phyloP scores from a whole-genome alignment of 2,113 vertebrate species.

The Candoia aspera region DNA sequence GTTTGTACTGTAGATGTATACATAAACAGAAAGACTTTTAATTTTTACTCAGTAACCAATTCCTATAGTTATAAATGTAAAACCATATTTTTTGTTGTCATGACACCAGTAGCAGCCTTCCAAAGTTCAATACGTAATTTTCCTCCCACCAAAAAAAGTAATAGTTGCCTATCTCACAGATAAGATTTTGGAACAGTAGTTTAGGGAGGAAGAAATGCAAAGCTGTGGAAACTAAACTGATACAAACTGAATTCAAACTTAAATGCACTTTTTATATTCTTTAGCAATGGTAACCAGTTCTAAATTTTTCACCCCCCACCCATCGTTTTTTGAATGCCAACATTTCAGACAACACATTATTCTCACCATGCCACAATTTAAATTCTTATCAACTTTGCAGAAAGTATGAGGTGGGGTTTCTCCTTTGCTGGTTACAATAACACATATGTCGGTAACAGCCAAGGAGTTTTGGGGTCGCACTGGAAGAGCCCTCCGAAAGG shows the following conservation, averaged over 20 bases:
- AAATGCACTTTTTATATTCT: background rate
- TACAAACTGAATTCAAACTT: background rate
- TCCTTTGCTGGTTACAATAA: constrained; percentile 94
- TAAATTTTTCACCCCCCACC: constrained; percentile 1
- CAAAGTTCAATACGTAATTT: background rate
- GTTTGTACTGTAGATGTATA: background rate
- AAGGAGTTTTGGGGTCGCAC: constrained; percentile 91
- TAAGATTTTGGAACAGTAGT: constrained; percentile 3
- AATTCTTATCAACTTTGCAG: constrained; percentile 97
- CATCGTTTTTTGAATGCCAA: background rate
- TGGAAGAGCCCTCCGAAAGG: constrained; percentile 82
- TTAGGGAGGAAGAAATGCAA: constrained; percentile 16
- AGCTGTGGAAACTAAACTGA: constrained; percentile 22
- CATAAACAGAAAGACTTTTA: background rate
- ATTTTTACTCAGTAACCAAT: constrained; percentile 10
- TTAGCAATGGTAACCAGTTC: background rate
- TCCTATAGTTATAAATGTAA: background rate
- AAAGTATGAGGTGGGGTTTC: constrained; percentile 97
- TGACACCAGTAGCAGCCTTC: background rate
- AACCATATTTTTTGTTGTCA: background rate
- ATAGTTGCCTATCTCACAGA: background rate
- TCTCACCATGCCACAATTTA: constrained; percentile 96
- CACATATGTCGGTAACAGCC: constrained; percentile 95
- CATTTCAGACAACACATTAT: constrained; percentile 23
- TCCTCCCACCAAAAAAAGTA: background rate